Conservation (phyloP, 2,113 vertebrate genomes). For the Leucopsar rothschildi region DNA sequence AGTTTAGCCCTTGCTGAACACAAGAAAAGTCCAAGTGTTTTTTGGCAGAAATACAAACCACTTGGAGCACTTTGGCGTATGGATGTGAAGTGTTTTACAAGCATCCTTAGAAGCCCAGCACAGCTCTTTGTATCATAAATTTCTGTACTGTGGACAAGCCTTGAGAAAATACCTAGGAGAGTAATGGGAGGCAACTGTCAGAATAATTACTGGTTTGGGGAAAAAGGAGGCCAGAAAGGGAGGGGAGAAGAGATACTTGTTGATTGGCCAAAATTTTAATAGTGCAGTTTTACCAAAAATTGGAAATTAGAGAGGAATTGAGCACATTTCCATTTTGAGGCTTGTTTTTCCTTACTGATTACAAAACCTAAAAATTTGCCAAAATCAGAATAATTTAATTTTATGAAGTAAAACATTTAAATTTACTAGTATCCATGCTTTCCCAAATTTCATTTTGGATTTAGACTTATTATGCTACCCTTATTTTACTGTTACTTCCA, state of each 20-base stretch:
- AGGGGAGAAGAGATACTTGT: not conserved
- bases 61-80: conserved; percentile 57
- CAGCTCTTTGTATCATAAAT: conserved; percentile 45
- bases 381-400: not conserved
- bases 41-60: conserved; percentile 59
- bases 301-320: not conserved
- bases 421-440: not conserved
- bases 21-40: conserved; percentile 55
- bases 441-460: not conserved
- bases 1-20: conserved; percentile 42
- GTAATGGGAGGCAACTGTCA: not conserved
- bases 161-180: conserved; percentile 28
- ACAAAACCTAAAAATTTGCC: not conserved
- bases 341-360: not conserved
- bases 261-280: not conserved
- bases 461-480: not conserved
- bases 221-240: not conserved
- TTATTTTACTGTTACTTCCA: not conserved
- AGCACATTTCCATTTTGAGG: not conserved
- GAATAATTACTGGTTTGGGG: not conserved
- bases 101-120: conserved; percentile 35
- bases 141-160: conserved; percentile 10
- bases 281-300: not conserved
- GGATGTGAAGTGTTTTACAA: conserved; percentile 68
- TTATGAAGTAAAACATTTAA: not conserved